Conservation (phyloP, 2,888 invertebrate species). For the Liposcelis brunnea region DNA sequence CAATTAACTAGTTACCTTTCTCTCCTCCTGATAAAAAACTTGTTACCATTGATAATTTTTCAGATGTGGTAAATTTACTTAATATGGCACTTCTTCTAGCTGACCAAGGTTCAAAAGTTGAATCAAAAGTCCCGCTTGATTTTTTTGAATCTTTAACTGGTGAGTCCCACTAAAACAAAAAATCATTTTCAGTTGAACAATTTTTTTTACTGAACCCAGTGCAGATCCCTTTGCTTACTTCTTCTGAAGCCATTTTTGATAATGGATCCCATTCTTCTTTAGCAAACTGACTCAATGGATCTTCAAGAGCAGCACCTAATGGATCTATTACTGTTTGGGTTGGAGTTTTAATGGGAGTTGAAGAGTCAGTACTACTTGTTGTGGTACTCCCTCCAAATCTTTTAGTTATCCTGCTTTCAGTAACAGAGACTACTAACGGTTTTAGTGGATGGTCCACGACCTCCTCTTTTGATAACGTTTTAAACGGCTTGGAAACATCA, state of each 20-base stretch:
- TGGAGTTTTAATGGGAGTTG: slow-evolving; percentile 25
- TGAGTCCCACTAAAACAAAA: slow-evolving; percentile 25
- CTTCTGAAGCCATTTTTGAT: slow-evolving; percentile 40
- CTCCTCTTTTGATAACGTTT: slow-evolving; percentile 21
- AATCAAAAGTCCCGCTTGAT: slow-evolving; percentile 22
- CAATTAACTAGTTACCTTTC: slow-evolving; percentile 6
- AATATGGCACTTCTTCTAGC: slow-evolving; percentile 58
- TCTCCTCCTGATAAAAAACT: slow-evolving; percentile 33
- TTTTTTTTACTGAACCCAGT: background rate
- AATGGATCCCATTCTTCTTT: slow-evolving; percentile 43
- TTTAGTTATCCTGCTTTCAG: background rate
- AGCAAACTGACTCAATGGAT: slow-evolving; percentile 56
- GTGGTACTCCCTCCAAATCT: slow-evolving; percentile 25
- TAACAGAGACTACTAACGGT: slow-evolving; percentile 26
- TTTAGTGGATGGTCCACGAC: slow-evolving; percentile 41
- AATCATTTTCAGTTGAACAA: slow-evolving; percentile 9
- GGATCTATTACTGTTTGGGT: slow-evolving; percentile 30
- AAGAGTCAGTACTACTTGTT: slow-evolving; percentile 33
- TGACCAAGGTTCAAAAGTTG: slow-evolving; percentile 60
- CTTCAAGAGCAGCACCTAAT: slow-evolving; percentile 41
- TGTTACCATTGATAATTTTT: slow-evolving; percentile 78
- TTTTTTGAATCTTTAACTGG: slow-evolving; percentile 21
- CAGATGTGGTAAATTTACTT: slow-evolving; percentile 80
- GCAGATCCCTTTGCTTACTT: slow-evolving; percentile 21
- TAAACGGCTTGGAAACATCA: slow-evolving; percentile 2